Evolutionary conservation across 2,888 invertebrate species (phyloP).

Genomic region (Temnothorax unifasciatus): DNA sequence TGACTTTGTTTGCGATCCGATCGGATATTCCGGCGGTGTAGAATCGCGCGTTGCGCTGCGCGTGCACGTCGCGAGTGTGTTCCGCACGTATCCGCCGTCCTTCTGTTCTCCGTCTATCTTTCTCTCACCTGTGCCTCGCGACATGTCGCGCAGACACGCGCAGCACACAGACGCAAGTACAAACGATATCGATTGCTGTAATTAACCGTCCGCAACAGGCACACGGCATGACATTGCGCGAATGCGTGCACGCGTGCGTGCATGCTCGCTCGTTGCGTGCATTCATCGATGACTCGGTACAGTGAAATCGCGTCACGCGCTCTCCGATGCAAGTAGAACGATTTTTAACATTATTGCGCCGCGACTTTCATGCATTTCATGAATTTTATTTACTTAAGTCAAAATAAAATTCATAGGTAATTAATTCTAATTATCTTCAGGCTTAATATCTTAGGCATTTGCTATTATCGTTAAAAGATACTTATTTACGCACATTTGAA

Average conservation of each 20-base stretch:
- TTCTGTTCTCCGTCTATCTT: conserved; percentile 41
- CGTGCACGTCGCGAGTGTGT: conserved; percentile 35
- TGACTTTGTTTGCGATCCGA: conserved; percentile 53
- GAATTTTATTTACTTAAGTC: too few species aligned
- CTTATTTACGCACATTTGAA: not conserved
- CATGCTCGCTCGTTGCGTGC: conserved; percentile 58
- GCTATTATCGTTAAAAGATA: not conserved
- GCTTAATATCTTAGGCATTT: not conserved
- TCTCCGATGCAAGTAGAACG: not conserved
- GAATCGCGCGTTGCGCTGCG: conserved; percentile 44
- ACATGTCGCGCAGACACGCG: conserved; percentile 64
- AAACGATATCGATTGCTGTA: conserved; percentile 77
- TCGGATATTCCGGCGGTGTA: conserved; percentile 53
- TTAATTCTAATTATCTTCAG: not conserved
- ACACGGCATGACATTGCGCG: conserved; percentile 61
- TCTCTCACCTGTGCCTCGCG: conserved; percentile 52
- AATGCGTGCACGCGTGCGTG: conserved; percentile 63
- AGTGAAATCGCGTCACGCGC: conserved; percentile 55
- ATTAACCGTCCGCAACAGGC: conserved; percentile 72
- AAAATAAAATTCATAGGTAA: not conserved
- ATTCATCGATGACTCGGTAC: conserved; percentile 38
- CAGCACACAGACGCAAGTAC: conserved; percentile 59
- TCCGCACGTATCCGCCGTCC: conserved; percentile 25
- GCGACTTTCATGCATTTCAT: not conserved
- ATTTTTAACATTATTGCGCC: conserved; percentile 38